phyloP scores from a whole-genome alignment of 2,888 invertebrate species.

The Ormyrus nitidulus region DNA sequence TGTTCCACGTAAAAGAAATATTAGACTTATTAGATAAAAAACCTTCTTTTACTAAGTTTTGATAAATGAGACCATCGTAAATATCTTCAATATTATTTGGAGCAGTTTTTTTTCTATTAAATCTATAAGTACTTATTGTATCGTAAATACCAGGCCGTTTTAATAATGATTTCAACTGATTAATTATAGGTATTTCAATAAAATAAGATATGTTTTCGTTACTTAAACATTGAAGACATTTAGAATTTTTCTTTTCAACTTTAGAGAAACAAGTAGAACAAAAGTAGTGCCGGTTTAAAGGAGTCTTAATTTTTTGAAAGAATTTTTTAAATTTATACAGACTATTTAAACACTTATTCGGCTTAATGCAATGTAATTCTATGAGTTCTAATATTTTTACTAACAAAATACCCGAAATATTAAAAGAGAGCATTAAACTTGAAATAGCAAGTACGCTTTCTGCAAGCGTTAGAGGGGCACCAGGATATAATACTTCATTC shows the following conservation, averaged over 20 bases:
- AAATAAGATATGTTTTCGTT: no score
- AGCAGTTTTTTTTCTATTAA: no score
- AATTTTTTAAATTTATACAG: conserved; percentile 28
- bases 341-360: conserved; percentile 7
- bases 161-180: no score
- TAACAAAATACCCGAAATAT: neutral
- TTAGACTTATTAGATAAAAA: no score
- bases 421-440: neutral
- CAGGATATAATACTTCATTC: conserved; percentile 3
- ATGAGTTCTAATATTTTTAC: neutral
- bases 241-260: neutral
- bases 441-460: conserved; percentile 11
- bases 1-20: no score
- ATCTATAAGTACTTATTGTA: no score
- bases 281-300: conserved; percentile 15
- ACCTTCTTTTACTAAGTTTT: no score
- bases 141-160: no score
- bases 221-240: no score
- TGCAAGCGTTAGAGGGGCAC: neutral
- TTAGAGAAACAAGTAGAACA: conserved; percentile 14
- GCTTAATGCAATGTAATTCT: conserved; percentile 2
- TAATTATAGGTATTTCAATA: no score
- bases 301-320: neutral
- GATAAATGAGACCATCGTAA: no score
- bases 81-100: no score